Conservation (phyloP, 2,888 invertebrate species). For the Phragmatobia fuliginosa region DNA sequence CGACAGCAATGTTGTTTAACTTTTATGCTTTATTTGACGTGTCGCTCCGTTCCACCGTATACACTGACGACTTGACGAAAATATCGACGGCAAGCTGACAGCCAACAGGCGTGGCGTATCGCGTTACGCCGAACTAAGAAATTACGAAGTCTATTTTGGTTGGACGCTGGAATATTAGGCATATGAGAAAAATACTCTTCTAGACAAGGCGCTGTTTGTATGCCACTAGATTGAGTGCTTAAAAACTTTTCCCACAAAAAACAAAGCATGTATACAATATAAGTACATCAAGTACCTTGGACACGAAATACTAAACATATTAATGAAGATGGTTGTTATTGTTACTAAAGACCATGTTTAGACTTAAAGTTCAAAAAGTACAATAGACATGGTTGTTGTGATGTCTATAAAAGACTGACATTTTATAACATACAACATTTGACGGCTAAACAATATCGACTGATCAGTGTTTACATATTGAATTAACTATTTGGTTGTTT, state of each 20-base stretch:
- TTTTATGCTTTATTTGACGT: slow-evolving; percentile 74
- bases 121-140: slow-evolving; percentile 72
- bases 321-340: not conserved
- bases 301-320: not conserved
- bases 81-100: slow-evolving; percentile 77
- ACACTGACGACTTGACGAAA: slow-evolving; percentile 73
- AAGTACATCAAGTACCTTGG: not conserved
- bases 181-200: slow-evolving; percentile 46
- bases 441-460: slow-evolving; percentile 60
- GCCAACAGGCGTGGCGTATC: slow-evolving; percentile 74
- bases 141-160: slow-evolving; percentile 68
- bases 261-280: not conserved
- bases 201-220: slow-evolving; percentile 33
- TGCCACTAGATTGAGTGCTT: slow-evolving; percentile 19
- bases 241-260: slow-evolving; percentile 18
- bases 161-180: slow-evolving; percentile 60
- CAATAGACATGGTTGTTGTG: slow-evolving; percentile 38
- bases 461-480: slow-evolving; percentile 67
- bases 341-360: slow-evolving; percentile 32
- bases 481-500: slow-evolving; percentile 68
- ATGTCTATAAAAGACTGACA: slow-evolving; percentile 53
- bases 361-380: slow-evolving; percentile 53
- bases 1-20: slow-evolving; percentile 35
- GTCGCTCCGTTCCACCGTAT: slow-evolving; percentile 58
- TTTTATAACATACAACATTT: slow-evolving; percentile 58